phyloP scores from a whole-genome alignment of 2,113 vertebrate species.

The Psettodes erumei region DNA sequence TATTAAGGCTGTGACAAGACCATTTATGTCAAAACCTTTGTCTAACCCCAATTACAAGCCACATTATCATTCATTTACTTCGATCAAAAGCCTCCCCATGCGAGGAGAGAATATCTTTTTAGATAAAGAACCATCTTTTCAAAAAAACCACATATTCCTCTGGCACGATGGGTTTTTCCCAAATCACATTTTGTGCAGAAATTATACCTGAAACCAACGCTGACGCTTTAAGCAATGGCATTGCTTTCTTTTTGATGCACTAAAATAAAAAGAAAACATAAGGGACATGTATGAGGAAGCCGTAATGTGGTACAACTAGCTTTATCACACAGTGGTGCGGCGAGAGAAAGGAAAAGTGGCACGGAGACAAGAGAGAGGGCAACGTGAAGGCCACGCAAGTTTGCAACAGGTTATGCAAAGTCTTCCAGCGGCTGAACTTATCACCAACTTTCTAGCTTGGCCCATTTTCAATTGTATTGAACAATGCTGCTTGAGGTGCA shows the following conservation, averaged over 20 bases:
- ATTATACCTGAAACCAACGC: conserved; percentile 13
- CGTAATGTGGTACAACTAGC: not conserved
- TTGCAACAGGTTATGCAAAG: not conserved
- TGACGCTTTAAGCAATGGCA: too few species aligned
- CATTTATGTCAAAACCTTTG: conserved; percentile 77
- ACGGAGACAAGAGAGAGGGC: not conserved
- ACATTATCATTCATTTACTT: conserved; percentile 72
- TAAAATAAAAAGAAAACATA: conserved; percentile 4
- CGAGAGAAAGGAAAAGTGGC: not conserved
- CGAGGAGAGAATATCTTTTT: conserved; percentile 36
- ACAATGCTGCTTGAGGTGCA: conserved; percentile 6
- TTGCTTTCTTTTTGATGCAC: not conserved
- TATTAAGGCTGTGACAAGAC: conserved; percentile 76
- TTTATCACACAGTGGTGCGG: not conserved
- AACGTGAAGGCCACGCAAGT: not conserved
- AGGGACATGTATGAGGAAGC: not conserved
- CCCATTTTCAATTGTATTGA: too few species aligned
- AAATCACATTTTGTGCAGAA: conserved; percentile 19
- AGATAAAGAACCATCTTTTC: conserved; percentile 1
- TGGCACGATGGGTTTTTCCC: not conserved
- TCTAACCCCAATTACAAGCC: conserved; percentile 80
- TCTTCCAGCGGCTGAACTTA: not conserved
- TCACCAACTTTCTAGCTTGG: not conserved
- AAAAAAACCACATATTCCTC: conserved; percentile 6
- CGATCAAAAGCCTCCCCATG: conserved; percentile 49